These are phyloP conservation scores for Gobius niger DNA, from an alignment of 2,113 vertebrate species.

Conservation along the genomic window DNA sequence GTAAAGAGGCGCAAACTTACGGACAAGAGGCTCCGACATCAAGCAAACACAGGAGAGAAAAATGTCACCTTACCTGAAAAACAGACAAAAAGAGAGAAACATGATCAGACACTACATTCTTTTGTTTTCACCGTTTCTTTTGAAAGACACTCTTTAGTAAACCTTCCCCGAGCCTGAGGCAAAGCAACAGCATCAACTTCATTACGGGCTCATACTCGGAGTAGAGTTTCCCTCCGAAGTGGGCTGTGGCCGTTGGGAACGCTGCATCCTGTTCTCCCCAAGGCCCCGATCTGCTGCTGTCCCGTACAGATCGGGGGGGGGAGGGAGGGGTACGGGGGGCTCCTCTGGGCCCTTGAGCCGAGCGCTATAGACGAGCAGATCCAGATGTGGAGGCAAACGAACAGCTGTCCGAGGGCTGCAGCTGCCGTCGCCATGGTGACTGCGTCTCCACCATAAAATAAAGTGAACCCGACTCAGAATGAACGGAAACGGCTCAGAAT, in stretches of 20 bases:
- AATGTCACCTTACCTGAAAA: not conserved
- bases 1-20: not conserved
- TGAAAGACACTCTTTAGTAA: not conserved
- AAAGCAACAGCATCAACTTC: too few species aligned
- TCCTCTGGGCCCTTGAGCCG: not conserved
- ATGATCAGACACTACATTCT: not conserved
- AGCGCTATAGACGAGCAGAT: not conserved
- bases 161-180: too few species aligned
- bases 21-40: not conserved
- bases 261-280: not conserved
- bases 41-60: not conserved
- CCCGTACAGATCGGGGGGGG: not conserved
- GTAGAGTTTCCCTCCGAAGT: not conserved
- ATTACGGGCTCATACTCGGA: too few species aligned
- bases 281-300: not conserved
- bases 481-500: not conserved
- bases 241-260: not conserved
- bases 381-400: constrained; percentile 4
- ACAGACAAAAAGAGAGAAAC: not conserved
- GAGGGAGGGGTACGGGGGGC: too few species aligned
- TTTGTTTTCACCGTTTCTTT: not conserved
- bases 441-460: not conserved
- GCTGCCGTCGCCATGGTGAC: not conserved
- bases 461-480: not conserved
- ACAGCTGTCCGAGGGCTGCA: not conserved